Base-by-base conservation (phyloP, 2,113 vertebrate species). In the Hirundichthys speculiger region DNA sequence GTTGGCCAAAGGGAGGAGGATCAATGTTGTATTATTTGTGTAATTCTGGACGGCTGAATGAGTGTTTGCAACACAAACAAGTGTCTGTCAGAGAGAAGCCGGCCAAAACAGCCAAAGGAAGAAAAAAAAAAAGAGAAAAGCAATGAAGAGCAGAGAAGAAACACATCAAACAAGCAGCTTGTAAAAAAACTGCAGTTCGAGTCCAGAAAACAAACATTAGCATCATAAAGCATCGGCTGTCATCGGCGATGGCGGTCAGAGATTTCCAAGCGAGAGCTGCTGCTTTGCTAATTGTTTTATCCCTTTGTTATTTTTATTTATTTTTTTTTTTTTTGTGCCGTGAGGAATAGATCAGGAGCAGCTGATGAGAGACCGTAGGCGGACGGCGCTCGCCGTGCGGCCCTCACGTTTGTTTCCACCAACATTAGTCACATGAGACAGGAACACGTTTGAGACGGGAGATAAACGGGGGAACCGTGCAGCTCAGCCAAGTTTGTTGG, bases 281-380 rank as follows among this genome's bases (percentile, higher is more conserved):
- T 41, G 34, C 41, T 64, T 30, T 47, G 51, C 66, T 86, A 82
- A 83, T 87, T 82, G 60, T 80, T 52, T 52, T 15, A 16, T 40
- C 18, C 18, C 18, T 19, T 19, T 19, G 11, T 19, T 45, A 19
- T 2, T 50, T 18, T 34, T n/a, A 34, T 69, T 73, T 63, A 13
- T 34, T 57, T 67, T 80, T 38, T 30, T 51, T 57, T 77, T 76
- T 75, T 70, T 43, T 64, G n/a, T 72, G 48, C 77, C 49, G 21
- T 50, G 49, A 61, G 68, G 76, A 81, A 71, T 69, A 81, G 69
- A 84, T 82, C 25, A 61, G 70, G 69, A 73, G 57, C 42, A 43
- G 61, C 49, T 76, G 70, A 65, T 83, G 83, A 83, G 68, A 89
- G 84, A 85, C 79, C 68, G 85, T 77, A 77, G 88, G 88, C 68